These are phyloP conservation scores for Archips xylosteana DNA, from an alignment of 2,888 invertebrate species.

Conservation along the genomic window DNA sequence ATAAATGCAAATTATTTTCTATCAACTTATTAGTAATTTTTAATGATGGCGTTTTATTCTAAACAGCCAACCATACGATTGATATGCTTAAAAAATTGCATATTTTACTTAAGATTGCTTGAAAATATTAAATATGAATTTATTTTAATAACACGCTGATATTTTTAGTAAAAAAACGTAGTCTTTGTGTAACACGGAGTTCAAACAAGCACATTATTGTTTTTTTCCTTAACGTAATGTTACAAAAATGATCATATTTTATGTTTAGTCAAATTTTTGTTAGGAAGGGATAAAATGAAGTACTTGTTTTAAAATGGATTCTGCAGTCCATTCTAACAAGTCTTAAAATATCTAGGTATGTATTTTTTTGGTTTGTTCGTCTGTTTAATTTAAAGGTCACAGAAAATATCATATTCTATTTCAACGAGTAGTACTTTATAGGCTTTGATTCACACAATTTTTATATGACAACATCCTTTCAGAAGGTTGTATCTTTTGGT, in stretches of 20 bases:
- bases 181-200: conserved; percentile 1
- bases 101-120: conserved; percentile 46
- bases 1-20: conserved; percentile 37
- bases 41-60: conserved; percentile 28
- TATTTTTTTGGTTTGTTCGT: too few relatives aligned
- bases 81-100: conserved; percentile 66
- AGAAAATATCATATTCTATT: too few relatives aligned
- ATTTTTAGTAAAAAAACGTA: conserved; percentile 11
- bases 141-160: conserved; percentile 10
- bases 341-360: neutral
- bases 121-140: conserved; percentile 22
- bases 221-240: neutral
- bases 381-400: too few relatives aligned
- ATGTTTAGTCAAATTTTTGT: neutral
- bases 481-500: too few relatives aligned
- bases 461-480: too few relatives aligned
- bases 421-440: too few relatives aligned
- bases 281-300: conserved; percentile 4
- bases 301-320: neutral
- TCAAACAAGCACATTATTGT: neutral
- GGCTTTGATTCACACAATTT: too few relatives aligned
- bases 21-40: conserved; percentile 18
- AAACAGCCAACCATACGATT: conserved; percentile 42
- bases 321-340: neutral
- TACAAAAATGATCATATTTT: neutral